Evolutionary conservation across 2,113 vertebrate species (phyloP).

Genomic region (Corythornis madagascariensis): DNA sequence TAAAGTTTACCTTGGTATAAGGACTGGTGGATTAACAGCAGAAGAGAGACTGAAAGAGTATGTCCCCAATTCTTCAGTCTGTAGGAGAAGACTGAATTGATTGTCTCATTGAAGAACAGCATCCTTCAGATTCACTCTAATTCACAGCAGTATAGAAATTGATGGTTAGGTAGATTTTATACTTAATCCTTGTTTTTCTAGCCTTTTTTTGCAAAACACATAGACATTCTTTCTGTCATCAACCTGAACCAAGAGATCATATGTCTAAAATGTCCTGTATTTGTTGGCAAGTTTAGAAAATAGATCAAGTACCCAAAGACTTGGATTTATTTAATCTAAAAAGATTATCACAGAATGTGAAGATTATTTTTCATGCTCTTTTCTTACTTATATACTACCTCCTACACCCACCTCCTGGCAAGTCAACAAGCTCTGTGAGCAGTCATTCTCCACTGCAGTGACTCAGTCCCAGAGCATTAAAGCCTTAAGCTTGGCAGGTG

Average conservation of each 20-base stretch:
- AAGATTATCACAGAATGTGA: background rate
- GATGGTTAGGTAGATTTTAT: background rate
- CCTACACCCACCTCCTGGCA: slow-evolving; percentile 44
- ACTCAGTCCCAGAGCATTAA: slow-evolving; percentile 48
- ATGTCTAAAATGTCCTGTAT: background rate
- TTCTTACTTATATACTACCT: background rate
- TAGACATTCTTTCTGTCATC: background rate
- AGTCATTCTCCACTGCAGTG: slow-evolving; percentile 3
- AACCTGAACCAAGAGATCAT: background rate
- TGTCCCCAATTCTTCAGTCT: background rate
- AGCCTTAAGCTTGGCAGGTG: slow-evolving; percentile 51
- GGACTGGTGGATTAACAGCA: background rate
- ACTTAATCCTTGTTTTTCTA: background rate
- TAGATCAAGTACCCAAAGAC: background rate
- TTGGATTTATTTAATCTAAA: background rate
- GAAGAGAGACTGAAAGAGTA: background rate
- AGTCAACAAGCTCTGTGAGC: slow-evolving; percentile 20
- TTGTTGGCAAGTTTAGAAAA: background rate
- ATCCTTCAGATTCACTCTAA: background rate
- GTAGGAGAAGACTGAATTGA: background rate
- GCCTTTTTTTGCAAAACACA: background rate
- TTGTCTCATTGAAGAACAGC: background rate
- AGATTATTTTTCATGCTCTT: background rate
- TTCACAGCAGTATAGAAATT: background rate
- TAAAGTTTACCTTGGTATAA: background rate